Evolutionary conservation across 2,797 vertebrate species (phyloP), one percentile per base, ranked within the genome.

Genomic region (Characodon lateralis): DNA sequence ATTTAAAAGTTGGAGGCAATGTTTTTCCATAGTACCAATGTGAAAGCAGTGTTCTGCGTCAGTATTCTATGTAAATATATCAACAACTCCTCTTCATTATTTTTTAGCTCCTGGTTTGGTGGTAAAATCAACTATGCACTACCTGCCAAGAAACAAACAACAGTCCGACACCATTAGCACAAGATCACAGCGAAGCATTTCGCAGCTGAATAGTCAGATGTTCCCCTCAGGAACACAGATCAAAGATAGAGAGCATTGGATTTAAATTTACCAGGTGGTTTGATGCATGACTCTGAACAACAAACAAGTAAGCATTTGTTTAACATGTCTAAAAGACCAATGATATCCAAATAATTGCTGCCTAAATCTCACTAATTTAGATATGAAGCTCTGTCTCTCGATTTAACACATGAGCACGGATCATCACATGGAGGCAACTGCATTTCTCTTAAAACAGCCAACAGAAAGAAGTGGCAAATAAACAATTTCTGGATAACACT

Each of bases 111-210:
- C 9, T 46, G 53, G 3, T 73, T 43, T 66, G 24, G 53, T 39
- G 65, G 48, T 50, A 71, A 13, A 77, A 77, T 61, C 55, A 51
- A 55, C 72, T 5, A 6, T 72, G 48, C 28, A 41, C 56, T 53
- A 63, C 71, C 41, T 26, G 53, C 66, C n/a, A 43, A 66, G 66
- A 41, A 74, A 35, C 16, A 39, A 77, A 59, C 46, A 74, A 71
- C 75, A 80, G 72, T 74, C 26, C 73, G 48, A 74, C 74, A 35
- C 31, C 51, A 55, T 70, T 74, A 73, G 31, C 43, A 51, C 41
- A 51, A 71, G 58, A 74, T 68, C 39, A 66, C 28, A 66, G 58
- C 59, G 56, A 70, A 61, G 53, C 72, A 80, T 77, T 79, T 77
- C 69, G 68, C 72, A 56, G 72, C 61, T 80, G 51, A 77, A 74